phyloP scores from a whole-genome alignment of 2,888 invertebrate genomes.

The Spicauda simplicius region DNA sequence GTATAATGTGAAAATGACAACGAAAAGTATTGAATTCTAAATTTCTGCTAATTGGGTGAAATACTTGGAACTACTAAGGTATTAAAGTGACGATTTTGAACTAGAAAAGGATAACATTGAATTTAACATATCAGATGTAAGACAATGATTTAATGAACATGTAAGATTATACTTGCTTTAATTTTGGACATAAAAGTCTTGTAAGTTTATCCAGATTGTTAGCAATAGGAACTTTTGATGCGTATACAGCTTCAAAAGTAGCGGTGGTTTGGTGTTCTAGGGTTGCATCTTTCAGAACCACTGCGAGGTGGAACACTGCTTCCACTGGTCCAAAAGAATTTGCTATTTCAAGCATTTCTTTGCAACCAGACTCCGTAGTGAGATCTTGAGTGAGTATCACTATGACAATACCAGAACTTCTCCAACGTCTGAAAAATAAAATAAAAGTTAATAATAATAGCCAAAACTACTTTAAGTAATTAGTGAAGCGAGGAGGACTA shows the following conservation, averaged over 20 bases:
- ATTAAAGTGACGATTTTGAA: too few species aligned
- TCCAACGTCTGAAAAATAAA: background rate
- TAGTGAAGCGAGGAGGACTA: too few species aligned
- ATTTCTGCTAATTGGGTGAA: too few species aligned
- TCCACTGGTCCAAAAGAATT: background rate
- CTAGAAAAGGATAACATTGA: too few species aligned
- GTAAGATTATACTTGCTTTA: background rate
- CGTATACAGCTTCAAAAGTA: background rate
- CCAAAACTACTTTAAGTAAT: too few species aligned
- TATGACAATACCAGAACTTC: background rate
- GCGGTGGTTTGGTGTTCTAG: background rate
- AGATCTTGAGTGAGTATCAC: background rate
- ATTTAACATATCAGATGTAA: too few species aligned
- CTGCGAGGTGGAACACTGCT: background rate
- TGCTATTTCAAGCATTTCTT: background rate
- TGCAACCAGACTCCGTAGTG: background rate
- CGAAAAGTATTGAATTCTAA: too few species aligned
- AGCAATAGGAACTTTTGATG: background rate
- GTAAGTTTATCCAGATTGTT: background rate
- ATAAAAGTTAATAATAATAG: too few species aligned
- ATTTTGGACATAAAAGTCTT: background rate
- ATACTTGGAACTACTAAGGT: too few species aligned
- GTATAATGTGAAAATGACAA: too few species aligned
- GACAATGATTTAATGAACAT: too few species aligned
- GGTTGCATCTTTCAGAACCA: background rate